These are phyloP conservation scores for Drosophila rufa DNA, from an alignment of 1,140 invertebrate genomes.

Conservation along the genomic window DNA sequence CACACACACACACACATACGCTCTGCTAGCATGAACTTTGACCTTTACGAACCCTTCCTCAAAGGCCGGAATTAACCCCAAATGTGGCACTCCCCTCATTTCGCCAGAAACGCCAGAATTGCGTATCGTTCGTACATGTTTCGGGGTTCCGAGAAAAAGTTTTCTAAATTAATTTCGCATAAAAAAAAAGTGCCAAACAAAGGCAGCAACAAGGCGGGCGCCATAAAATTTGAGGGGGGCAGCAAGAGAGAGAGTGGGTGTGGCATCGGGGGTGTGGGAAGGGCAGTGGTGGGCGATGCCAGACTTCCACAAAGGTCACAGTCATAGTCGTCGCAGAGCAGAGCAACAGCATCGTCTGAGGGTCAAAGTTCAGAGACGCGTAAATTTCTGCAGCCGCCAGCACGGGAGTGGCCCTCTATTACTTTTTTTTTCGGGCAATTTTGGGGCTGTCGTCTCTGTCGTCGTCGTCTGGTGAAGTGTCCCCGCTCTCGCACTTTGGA, in stretches of 20 bases:
- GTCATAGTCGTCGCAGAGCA: constrained; percentile 7
- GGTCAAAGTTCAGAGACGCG: constrained; percentile 79
- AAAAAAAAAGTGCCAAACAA: constrained; percentile 64
- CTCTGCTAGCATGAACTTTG: constrained; percentile 22
- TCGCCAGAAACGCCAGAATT: constrained; percentile 24
- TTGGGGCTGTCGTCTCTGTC: constrained; percentile 33
- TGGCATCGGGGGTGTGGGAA: constrained; percentile 2
- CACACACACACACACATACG: background rate
- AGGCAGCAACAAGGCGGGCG: constrained; percentile 24
- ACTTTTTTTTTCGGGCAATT: constrained; percentile 11
- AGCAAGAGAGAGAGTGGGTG: background rate
- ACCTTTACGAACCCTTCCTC: constrained; percentile 21
- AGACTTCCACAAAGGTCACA: constrained; percentile 67
- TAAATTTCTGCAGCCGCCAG: constrained; percentile 50
- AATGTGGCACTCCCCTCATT: constrained; percentile 20
- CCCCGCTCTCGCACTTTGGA: constrained; percentile 36
- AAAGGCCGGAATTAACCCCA: constrained; percentile 21
- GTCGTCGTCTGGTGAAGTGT: constrained; percentile 61
- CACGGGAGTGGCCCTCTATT: background rate
- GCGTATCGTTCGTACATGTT: constrained; percentile 29
- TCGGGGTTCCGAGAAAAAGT: constrained; percentile 55
- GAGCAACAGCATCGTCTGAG: constrained; percentile 51
- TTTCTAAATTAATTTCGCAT: constrained; percentile 80
- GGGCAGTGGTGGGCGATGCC: constrained; percentile 4
- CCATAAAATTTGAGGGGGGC: constrained; percentile 60